Percentiles rank a stretch among this genome's conserved stretches.
Conservation (phyloP, 2,888 invertebrate genomes). For the Chaetoderma sp. region DNA sequence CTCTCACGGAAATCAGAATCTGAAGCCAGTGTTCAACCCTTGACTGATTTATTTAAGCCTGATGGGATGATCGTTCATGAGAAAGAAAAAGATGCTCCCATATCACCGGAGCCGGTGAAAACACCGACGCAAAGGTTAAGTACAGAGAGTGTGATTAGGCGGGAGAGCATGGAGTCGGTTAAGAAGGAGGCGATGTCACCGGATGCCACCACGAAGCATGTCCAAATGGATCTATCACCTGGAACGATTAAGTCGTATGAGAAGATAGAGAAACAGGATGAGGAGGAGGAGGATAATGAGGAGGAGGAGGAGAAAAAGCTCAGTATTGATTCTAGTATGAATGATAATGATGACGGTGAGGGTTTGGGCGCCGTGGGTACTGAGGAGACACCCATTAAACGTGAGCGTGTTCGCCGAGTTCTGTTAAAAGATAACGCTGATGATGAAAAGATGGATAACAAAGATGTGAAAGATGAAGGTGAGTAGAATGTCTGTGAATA, state of each 20-base stretch:
- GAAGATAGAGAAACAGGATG: too few relatives aligned
- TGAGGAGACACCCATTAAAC: neutral
- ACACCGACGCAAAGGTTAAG: too few relatives aligned
- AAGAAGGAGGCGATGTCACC: conserved; percentile 21
- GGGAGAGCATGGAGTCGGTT: too few relatives aligned
- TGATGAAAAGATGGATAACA: conserved; percentile 20
- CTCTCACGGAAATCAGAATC: conserved; percentile 44
- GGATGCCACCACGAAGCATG: conserved; percentile 2
- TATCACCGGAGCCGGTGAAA: too few relatives aligned
- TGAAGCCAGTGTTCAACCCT: conserved; percentile 46
- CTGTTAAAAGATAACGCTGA: conserved; percentile 19
- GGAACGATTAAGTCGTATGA: too few relatives aligned
- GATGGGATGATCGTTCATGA: conserved; percentile 40
- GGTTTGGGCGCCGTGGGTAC: neutral
- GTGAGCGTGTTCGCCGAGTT: neutral
- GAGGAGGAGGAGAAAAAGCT: conserved; percentile 7
- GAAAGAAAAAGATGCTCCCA: too few relatives aligned
- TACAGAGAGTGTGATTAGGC: too few relatives aligned
- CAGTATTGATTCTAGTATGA: neutral
- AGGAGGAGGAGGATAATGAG: conserved; percentile 3
- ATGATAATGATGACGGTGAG: too few relatives aligned
- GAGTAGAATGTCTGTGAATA: too few relatives aligned
- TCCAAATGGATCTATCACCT: too few relatives aligned
- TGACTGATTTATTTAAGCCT: conserved; percentile 58
- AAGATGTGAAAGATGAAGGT: conserved; percentile 20